Evolutionary conservation across 2,888 invertebrate genomes (phyloP).

Genomic region (Coelopa pilipes): DNA sequence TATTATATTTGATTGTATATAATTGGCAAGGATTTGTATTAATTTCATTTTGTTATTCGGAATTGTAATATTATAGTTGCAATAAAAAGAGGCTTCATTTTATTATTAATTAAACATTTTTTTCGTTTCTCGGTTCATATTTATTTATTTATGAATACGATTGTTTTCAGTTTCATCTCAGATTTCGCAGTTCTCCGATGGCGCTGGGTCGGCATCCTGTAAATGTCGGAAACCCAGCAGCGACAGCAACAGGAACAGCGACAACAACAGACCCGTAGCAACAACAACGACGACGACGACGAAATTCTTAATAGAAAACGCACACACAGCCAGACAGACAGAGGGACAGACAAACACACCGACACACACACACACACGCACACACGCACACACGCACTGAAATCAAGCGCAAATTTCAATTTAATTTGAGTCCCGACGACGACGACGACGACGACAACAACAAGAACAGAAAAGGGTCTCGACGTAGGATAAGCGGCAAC

Average conservation of each 20-base stretch:
- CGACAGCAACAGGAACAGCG: too few species aligned
- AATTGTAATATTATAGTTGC: too few species aligned
- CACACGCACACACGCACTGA: conserved; percentile 39
- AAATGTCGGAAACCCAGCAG: not conserved
- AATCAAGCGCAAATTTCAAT: conserved; percentile 53
- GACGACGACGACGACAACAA: not conserved
- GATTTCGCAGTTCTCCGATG: too few species aligned
- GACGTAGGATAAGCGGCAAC: not conserved
- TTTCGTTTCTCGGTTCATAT: too few species aligned
- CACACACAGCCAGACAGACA: conserved; percentile 6
- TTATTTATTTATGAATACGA: too few species aligned
- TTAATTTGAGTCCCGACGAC: conserved; percentile 44
- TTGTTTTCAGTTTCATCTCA: too few species aligned
- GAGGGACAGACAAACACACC: not conserved
- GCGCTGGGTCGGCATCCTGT: not conserved
- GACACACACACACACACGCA: not conserved
- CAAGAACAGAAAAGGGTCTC: not conserved
- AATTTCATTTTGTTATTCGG: too few species aligned
- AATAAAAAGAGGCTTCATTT: too few species aligned
- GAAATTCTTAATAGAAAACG: conserved; percentile 19
- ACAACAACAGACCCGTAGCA: too few species aligned
- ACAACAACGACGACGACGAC: not conserved
- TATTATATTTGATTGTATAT: too few species aligned
- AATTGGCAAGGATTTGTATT: too few species aligned
- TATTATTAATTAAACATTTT: too few species aligned